Percentiles rank a stretch among this genome's conserved stretches.
phyloP scores from a whole-genome alignment of 1,140 invertebrate species.

The Sycobia sp. region DNA sequence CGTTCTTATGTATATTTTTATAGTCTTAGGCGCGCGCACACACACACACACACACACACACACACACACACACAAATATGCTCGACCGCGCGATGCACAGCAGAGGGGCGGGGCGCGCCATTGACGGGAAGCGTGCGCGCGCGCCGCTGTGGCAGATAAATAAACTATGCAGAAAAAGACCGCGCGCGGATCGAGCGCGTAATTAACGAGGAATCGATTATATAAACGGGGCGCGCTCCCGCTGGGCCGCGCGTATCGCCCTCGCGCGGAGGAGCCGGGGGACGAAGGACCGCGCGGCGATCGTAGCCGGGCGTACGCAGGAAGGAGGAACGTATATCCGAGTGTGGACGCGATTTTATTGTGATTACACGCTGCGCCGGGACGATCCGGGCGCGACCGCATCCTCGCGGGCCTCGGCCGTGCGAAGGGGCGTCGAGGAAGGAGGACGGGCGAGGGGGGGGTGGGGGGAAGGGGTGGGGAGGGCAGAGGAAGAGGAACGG shows the following conservation, averaged over 20 bases:
- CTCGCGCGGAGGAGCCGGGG: neutral
- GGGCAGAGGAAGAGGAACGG: neutral
- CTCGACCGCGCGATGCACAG: too few relatives aligned
- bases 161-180: too few relatives aligned
- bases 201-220: slow-evolving; percentile 26
- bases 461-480: neutral
- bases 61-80: too few relatives aligned
- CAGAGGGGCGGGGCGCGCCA: slow-evolving; percentile 17
- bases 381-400: neutral
- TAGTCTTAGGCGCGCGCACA: too few relatives aligned
- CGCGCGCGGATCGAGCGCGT: neutral
- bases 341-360: slow-evolving; percentile 39
- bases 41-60: too few relatives aligned
- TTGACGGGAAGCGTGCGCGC: too few relatives aligned
- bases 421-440: too few relatives aligned
- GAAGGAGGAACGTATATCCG: neutral
- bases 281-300: neutral
- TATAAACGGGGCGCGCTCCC: neutral
- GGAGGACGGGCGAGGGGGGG: too few relatives aligned
- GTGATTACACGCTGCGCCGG: slow-evolving; percentile 39
- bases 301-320: too few relatives aligned
- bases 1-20: too few relatives aligned
- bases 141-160: neutral
- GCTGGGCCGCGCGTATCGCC: neutral
- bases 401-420: too few relatives aligned